Base-by-base conservation (phyloP, 2,888 invertebrate genomes). In the Lordiphosa fenestrarum region DNA sequence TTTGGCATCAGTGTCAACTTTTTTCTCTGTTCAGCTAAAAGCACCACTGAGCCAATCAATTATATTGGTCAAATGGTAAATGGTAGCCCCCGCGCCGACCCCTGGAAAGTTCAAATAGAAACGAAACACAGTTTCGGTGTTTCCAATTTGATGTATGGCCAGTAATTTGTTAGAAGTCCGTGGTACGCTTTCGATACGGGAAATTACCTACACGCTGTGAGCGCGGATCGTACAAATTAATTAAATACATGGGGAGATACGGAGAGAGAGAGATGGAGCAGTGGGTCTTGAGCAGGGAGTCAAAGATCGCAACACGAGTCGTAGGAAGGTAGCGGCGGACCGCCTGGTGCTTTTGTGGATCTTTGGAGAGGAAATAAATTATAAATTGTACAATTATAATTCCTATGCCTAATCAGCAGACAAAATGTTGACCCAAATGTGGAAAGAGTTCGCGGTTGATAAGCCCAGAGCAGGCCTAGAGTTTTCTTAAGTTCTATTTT, bases 1-100 rank as follows among this genome's bases (percentile, higher is more conserved):
- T 70, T 80, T 80, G 71, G 76, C 73, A 80, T 83, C 76, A 71
- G 76, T 84, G 80, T 83, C 83, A 78, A 75, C 81, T 59, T 36
- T 62, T 39, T 15, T 13, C 9, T 53, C 25, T 21, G 15, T 23
- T n/a, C 23, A 62, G 44, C 72, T 69, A 72, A 69, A 55, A 66
- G 73, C 73, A 55, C 41, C 42, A 48, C 38, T 58, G 57, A 47
- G 56, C 75, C 82, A 74, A 77, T 77, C 77, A 84, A 77, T 77
- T 77, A 76, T 72, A 48, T 25, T 23, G 36, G 66, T 47, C 54
- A 25, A 15, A 56, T 52, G 57, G 48, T 40, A 76, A 81, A 83
- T 59, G 77, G 84, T 83, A 69, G 72, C 75, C 39, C 39, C 9
- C 61, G 7, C n/a, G 15, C 30, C 41, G 12, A 47, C 39, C 25